A percentile compares a stretch with the other conserved stretches of the same genome.
Conservation (phyloP, 2,113 vertebrate genomes). For the Climacteris rufus region DNA sequence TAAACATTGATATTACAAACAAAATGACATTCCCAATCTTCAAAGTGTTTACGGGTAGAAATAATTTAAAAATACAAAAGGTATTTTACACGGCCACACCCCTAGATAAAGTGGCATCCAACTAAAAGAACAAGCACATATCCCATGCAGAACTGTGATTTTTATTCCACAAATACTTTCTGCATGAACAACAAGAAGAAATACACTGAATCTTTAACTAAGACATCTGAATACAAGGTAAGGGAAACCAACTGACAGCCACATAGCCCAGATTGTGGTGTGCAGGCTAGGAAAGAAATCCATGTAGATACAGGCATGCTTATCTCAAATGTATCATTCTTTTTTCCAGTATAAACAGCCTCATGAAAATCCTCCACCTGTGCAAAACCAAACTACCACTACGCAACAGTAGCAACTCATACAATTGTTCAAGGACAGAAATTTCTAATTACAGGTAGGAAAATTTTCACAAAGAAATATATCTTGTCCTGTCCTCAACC, state of each 20-base stretch:
- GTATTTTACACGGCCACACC: not conserved
- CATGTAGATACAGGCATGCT: not conserved
- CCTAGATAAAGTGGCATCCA: not conserved
- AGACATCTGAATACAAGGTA: not conserved
- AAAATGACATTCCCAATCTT: not conserved
- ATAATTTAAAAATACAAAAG: not conserved
- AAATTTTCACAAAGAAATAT: not conserved
- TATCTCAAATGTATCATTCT: not conserved
- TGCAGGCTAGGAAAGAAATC: not conserved
- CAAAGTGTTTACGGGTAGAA: not conserved
- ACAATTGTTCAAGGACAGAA: not conserved
- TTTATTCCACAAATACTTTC: not conserved
- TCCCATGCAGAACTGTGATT: not conserved
- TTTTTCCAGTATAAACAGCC: not conserved
- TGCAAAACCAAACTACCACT: not conserved
- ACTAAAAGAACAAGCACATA: not conserved
- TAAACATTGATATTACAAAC: not conserved
- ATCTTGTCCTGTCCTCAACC: not conserved
- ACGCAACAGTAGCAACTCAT: accelerated
- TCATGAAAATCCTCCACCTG: not conserved
- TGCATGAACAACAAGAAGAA: not conserved
- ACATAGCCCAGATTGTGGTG: not conserved
- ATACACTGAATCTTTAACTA: not conserved
- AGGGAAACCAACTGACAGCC: not conserved
- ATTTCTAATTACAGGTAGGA: not conserved